Evolutionary conservation across 1,140 invertebrate species (phyloP), one percentile per base, ranked within the genome.

Genomic region (Drosophila funebris): DNA sequence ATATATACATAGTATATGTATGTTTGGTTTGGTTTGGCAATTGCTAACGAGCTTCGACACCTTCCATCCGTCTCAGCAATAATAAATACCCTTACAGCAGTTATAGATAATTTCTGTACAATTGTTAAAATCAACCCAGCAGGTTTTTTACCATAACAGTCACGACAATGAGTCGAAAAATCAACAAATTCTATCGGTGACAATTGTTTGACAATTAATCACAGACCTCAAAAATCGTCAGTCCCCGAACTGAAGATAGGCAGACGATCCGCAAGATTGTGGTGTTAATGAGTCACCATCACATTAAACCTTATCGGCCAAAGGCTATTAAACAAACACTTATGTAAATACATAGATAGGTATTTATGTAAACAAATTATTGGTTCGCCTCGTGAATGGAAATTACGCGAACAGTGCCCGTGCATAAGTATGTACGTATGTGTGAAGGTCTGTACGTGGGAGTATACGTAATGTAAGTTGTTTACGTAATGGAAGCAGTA

Each of bases 181-280:
- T 56, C 20, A 33, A 11, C 41, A 33, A 11, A 13, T 22, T 33
- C 18, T 27, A 5, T 7, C 13, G 24, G 8, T 24, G 53, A 18
- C 50, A 66, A 57, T 53, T 31, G 22, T 43, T n/a, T 18, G 29
- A 14, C 52, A 56, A 56, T 58, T 60, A 60, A 68, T 61, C 46
- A 68, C 31, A 16, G 6, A n/a, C 16, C 16, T 13, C 58, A 27
- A 24, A 8, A 44, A 39, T 52, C 29, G 27, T 33, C 14, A 52
- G 27, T 11, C 27, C 27, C 27, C 18, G 27, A 52, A 20, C 48
- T 4, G 14, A 52, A 33, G 7, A 33, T 33, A 33, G 33, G 37
- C 50, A 46, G 11, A 56, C 41, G 60, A 70, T 70, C 60, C 16
- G 22, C 41, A 9, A 24, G 33, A 41, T 50, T 27, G 41, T 54